These are phyloP conservation scores for Falco cherrug DNA, from an alignment of 2,797 vertebrate species.

Conservation along the genomic window DNA sequence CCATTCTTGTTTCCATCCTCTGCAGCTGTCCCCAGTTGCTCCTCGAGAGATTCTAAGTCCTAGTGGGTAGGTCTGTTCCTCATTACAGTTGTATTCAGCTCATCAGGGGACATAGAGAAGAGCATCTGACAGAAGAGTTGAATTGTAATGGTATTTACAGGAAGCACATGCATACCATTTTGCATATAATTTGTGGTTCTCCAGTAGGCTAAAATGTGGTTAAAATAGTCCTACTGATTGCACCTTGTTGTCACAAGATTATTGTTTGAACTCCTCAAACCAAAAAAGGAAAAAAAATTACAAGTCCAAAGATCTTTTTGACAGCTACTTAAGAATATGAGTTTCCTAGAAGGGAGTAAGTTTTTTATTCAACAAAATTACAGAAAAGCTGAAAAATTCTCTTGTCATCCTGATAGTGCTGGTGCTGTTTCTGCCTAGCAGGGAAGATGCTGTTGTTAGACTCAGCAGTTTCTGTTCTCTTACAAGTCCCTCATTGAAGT, in stretches of 20 bases:
- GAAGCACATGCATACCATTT: neutral
- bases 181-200: neutral
- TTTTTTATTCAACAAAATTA: neutral
- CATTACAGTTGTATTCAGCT: conserved; percentile 18
- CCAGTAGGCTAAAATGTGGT: neutral
- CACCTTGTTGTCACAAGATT: neutral
- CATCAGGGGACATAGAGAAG: neutral
- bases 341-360: neutral
- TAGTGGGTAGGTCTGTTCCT: conserved; percentile 30
- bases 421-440: neutral
- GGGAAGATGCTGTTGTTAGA: neutral
- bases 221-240: neutral
- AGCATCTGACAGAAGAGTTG: neutral
- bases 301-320: neutral
- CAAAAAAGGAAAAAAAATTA: neutral
- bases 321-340: neutral
- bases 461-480: neutral
- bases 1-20: neutral
- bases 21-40: conserved; percentile 36
- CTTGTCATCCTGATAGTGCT: neutral
- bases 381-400: neutral
- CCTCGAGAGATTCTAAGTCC: neutral
- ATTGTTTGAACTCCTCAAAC: neutral
- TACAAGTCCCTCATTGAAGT: neutral
- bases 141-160: neutral